phyloP scores from a whole-genome alignment of 2,113 vertebrate genomes.

The Pundamilia nyererei region DNA sequence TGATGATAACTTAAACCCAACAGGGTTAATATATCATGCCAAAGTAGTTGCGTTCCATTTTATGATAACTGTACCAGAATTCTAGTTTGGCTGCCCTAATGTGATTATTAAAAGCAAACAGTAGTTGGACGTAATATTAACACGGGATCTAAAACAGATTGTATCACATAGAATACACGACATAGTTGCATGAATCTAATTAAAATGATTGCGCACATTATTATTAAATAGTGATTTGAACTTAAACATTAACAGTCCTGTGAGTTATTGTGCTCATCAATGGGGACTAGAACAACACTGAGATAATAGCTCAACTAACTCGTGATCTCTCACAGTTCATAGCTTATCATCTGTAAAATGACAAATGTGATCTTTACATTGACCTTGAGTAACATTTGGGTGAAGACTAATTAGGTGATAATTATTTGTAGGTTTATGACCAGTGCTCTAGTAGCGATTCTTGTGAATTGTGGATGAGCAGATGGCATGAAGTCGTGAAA shows the following conservation, averaged over 20 bases:
- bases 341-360: neutral
- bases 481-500: neutral
- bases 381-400: neutral
- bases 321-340: neutral
- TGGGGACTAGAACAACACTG: accelerated
- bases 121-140: neutral
- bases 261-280: neutral
- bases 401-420: neutral
- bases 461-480: neutral
- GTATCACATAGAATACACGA: neutral
- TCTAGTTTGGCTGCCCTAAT: neutral
- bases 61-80: neutral
- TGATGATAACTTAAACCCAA: neutral
- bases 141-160: neutral
- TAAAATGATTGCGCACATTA: neutral
- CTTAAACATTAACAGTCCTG: neutral
- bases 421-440: neutral
- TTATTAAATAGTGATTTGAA: neutral
- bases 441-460: neutral
- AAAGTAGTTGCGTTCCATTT: neutral
- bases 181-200: neutral
- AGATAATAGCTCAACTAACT: neutral
- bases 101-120: neutral
- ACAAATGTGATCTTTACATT: neutral
- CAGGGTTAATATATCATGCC: accelerated